phyloP scores from a whole-genome alignment of 2,797 vertebrate genomes.

The Lindbergichthys nudifrons region DNA sequence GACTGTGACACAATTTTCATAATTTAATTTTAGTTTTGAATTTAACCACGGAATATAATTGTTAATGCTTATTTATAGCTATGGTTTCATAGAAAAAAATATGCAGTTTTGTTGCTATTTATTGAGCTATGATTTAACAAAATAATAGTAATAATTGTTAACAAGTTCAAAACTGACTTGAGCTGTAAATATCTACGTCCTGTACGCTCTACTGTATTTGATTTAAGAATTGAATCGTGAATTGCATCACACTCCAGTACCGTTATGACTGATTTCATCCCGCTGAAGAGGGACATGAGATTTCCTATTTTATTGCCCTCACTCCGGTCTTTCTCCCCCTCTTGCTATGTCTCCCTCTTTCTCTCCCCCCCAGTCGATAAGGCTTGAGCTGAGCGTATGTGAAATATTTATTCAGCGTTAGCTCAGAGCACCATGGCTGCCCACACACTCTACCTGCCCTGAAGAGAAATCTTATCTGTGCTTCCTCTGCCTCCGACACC shows the following conservation, averaged over 20 bases:
- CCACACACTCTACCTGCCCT: constrained; percentile 84
- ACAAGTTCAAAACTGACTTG: neutral
- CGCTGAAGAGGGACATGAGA: constrained; percentile 57
- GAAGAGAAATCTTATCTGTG: constrained; percentile 83
- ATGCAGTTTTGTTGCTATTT: neutral
- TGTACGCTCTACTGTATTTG: constrained; percentile 2
- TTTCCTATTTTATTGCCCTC: constrained; percentile 54
- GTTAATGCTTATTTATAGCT: constrained; percentile 17
- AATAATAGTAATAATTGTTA: neutral
- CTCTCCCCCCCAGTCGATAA: constrained; percentile 71
- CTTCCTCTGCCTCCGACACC: constrained; percentile 79
- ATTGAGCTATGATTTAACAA: neutral
- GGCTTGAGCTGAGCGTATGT: constrained; percentile 83
- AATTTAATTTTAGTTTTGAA: neutral
- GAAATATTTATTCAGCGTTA: constrained; percentile 85
- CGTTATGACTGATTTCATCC: constrained; percentile 24
- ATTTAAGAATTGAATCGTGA: constrained; percentile 20
- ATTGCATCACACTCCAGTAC: constrained; percentile 37
- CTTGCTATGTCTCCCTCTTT: constrained; percentile 25
- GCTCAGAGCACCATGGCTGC: constrained; percentile 78
- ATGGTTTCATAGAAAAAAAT: neutral
- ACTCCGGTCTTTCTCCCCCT: constrained; percentile 43
- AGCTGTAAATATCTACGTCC: constrained; percentile 19
- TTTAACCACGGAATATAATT: neutral
- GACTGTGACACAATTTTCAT: neutral